Evolutionary conservation across 2,888 invertebrate genomes (phyloP), one percentile per base, ranked within the genome.

Genomic region (Lysandra bellargus): DNA sequence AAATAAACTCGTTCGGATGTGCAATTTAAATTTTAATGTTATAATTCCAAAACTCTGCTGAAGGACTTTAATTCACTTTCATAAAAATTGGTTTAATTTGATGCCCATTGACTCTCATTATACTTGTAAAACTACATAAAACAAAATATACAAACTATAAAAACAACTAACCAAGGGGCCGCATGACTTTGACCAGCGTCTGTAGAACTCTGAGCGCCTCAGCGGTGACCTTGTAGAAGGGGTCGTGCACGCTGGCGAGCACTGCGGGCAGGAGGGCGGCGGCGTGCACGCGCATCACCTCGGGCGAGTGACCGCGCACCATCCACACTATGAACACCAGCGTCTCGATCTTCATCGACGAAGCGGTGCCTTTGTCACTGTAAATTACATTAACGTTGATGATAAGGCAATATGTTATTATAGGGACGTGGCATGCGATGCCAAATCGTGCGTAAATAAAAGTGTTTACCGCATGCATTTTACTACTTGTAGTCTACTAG

Each of bases 261-360:
- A 99, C 97, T 4, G 98, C 97, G 12, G 98, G 98, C 81, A 98
- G 95, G 72, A 99, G 91, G 44, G 96, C 96, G 2, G 95, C 95
- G 89, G 98, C 97, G 89, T 98, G 97, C 4, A 96, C 95, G 84
- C 98, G 97, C 91, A 99, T 98, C 1, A 96, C 96, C 84, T 95
- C 96, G 0, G 97, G 96, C 64, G 95, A 95, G 86, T 99, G 98
- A 2, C 97, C 97, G 78, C 96, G 96, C 81, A 99, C 92, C 80
- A 98, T 93, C 87, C 97, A 97, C 90, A 98, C 97, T 80, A 99
- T 96, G 92, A 99, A 99, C 74, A 98, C 97, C 74, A 99, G 93
- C 0, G 99, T 98, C 88, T 99, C 99, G 85, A 99, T 99, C 94
- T 98, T 98, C 98, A 99, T 99, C 84, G 99, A 99, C 78, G 99